phyloP scores from a whole-genome alignment of 2,888 invertebrate species.

The Hyppa rectilinea region DNA sequence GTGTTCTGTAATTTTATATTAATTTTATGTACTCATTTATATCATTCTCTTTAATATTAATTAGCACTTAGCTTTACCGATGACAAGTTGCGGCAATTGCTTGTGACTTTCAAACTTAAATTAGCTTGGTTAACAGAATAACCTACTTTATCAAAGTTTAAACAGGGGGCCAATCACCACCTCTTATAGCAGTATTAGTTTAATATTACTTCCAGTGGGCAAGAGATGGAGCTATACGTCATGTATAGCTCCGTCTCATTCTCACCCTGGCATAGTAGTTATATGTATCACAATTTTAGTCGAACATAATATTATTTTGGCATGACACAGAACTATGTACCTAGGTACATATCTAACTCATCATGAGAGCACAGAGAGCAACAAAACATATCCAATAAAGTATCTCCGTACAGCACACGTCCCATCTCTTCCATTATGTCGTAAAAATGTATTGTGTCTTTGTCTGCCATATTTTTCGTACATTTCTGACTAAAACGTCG shows the following conservation, averaged over 20 bases:
- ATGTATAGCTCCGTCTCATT: too few species aligned
- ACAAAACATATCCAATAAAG: slow-evolving; percentile 20
- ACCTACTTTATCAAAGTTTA: slow-evolving; percentile 41
- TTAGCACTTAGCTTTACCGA: slow-evolving; percentile 13
- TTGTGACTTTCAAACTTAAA: slow-evolving; percentile 44
- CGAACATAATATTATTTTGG: neutral
- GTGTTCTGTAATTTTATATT: neutral
- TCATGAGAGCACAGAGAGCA: neutral
- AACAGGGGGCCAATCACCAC: too few species aligned
- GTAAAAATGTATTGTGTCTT: slow-evolving; percentile 25
- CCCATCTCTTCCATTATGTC: slow-evolving; percentile 19
- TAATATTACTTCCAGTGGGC: too few species aligned
- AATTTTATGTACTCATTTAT: neutral
- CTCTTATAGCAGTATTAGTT: too few species aligned
- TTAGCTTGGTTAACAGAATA: slow-evolving; percentile 31
- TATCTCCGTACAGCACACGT: slow-evolving; percentile 4
- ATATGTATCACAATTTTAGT: neutral
- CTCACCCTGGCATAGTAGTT: too few species aligned
- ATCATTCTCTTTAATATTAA: slow-evolving; percentile 16
- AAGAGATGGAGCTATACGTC: too few species aligned
- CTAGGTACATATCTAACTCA: neutral
- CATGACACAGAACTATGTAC: neutral
- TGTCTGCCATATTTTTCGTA: slow-evolving; percentile 21
- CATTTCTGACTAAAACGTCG: slow-evolving; percentile 16
- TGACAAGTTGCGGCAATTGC: slow-evolving; percentile 30